Conservation (phyloP, 2,888 invertebrate genomes). For the Coelinius sp. region DNA sequence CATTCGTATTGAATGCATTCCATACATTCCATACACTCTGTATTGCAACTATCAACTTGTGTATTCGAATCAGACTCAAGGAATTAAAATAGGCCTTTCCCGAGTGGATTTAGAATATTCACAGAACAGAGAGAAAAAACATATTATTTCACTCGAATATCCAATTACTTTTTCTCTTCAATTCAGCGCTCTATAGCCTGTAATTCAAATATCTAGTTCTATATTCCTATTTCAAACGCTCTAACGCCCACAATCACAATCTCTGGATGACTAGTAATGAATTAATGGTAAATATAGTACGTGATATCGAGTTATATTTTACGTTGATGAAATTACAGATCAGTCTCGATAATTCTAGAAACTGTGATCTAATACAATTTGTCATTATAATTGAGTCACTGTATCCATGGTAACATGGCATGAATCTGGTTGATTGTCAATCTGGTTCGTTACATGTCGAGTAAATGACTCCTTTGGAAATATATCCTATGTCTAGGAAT, state of each 20-base stretch:
- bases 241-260: neutral
- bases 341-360: neutral
- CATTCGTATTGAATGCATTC: too few relatives aligned
- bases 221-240: neutral
- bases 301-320: neutral
- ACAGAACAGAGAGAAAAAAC: neutral
- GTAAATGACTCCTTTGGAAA: too few relatives aligned
- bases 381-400: neutral
- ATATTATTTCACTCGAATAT: neutral
- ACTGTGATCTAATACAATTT: neutral
- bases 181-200: neutral
- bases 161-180: neutral
- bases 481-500: too few relatives aligned
- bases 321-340: neutral
- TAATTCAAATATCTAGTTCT: neutral
- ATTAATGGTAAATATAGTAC: neutral
- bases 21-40: too few relatives aligned
- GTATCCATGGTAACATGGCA: neutral
- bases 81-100: neutral
- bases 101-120: neutral
- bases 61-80: neutral
- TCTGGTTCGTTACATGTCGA: too few relatives aligned
- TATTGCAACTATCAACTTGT: neutral
- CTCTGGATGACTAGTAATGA: neutral
- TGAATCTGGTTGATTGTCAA: too few relatives aligned